These are phyloP conservation scores for Protonemura montana DNA, from an alignment of 2,888 invertebrate species.

Conservation along the genomic window DNA sequence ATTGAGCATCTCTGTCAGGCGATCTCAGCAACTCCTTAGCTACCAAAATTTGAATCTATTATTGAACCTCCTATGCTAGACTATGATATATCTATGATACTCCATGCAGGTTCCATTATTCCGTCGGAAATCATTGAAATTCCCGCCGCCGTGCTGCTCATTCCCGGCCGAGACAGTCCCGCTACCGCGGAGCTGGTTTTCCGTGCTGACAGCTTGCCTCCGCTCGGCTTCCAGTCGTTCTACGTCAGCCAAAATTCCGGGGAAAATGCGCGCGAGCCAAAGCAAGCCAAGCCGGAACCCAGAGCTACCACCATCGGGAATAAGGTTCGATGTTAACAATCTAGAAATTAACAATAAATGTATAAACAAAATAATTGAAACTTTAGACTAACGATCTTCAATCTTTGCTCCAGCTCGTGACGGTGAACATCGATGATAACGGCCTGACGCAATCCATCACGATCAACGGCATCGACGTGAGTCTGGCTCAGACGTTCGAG, in stretches of 20 bases:
- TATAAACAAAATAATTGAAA: too few relatives aligned
- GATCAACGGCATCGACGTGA: slow-evolving; percentile 46
- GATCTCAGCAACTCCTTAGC: too few relatives aligned
- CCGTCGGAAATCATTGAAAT: slow-evolving; percentile 65
- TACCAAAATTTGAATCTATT: too few relatives aligned
- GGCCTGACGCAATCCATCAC: slow-evolving; percentile 66
- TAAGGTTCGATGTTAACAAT: too few relatives aligned
- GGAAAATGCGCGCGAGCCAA: background rate
- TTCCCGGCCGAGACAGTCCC: slow-evolving; percentile 70
- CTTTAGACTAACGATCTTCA: too few relatives aligned
- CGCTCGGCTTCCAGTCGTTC: slow-evolving; percentile 73
- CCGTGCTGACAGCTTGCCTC: slow-evolving; percentile 68
- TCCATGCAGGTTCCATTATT: slow-evolving; percentile 48
- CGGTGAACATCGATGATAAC: slow-evolving; percentile 63
- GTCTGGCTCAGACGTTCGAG: slow-evolving; percentile 70
- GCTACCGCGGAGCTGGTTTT: slow-evolving; percentile 78
- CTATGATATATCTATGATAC: too few relatives aligned
- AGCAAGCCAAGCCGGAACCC: background rate
- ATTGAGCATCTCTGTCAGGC: too few relatives aligned
- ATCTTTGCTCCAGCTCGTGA: slow-evolving; percentile 21
- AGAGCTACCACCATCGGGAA: slow-evolving; percentile 14
- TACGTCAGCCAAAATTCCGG: slow-evolving; percentile 58
- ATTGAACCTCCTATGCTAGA: too few relatives aligned
- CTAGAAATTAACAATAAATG: too few relatives aligned
- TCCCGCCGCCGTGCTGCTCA: slow-evolving; percentile 62